Evolutionary conservation across 2,113 vertebrate genomes (phyloP).

Genomic region (Aix galericulata): DNA sequence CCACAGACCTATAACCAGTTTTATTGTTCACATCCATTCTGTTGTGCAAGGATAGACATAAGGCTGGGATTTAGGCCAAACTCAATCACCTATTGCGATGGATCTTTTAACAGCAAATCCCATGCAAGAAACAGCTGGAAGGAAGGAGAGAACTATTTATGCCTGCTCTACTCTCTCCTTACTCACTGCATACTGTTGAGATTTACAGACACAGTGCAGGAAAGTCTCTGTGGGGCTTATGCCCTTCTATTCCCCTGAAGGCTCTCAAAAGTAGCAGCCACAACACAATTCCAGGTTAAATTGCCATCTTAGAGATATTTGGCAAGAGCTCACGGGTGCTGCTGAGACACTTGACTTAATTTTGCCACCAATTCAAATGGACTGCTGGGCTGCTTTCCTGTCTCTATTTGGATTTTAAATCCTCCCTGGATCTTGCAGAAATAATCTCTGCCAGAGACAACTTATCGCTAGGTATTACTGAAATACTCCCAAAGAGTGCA

Average conservation of each 20-base stretch:
- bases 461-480: constrained; percentile 51
- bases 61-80: neutral
- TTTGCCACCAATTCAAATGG: constrained; percentile 11
- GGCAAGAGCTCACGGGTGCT: neutral
- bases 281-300: neutral
- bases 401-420: constrained; percentile 46
- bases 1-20: neutral
- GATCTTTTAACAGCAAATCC: neutral
- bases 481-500: constrained; percentile 54
- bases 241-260: neutral
- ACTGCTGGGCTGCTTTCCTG: constrained; percentile 24
- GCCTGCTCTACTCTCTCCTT: neutral
- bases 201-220: neutral
- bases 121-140: neutral
- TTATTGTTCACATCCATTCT: neutral
- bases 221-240: neutral
- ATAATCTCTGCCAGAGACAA: constrained; percentile 63
- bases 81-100: neutral
- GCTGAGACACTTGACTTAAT: constrained; percentile 15
- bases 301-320: neutral
- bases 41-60: neutral
- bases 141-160: neutral
- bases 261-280: constrained; percentile 4
- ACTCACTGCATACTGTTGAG: neutral
- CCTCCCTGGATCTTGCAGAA: constrained; percentile 49